Conservation (phyloP, 1,140 invertebrate species). For the Eurosta solidaginis region DNA sequence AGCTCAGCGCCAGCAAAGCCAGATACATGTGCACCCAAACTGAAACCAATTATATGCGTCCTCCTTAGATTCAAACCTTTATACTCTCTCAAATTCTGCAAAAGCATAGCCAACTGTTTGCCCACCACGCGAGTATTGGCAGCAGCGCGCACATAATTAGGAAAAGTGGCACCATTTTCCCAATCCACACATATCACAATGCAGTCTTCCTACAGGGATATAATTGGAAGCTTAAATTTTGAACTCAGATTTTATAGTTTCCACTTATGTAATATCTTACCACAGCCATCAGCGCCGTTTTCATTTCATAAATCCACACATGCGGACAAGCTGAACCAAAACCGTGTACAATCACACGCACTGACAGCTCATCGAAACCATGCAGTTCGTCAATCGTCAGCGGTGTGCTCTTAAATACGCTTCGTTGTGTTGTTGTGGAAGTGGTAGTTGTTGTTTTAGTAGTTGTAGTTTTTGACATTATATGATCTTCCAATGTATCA, state of each 20-base stretch:
- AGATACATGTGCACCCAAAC: slow-evolving; percentile 88
- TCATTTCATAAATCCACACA: slow-evolving; percentile 93
- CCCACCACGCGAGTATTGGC: slow-evolving; percentile 92
- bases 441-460: neutral
- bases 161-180: slow-evolving; percentile 87
- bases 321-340: slow-evolving; percentile 89
- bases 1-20: slow-evolving; percentile 90
- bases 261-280: slow-evolving; percentile 62
- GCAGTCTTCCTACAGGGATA: slow-evolving; percentile 78
- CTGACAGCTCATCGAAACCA: slow-evolving; percentile 64
- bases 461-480: neutral
- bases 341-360: slow-evolving; percentile 92
- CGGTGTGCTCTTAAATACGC: slow-evolving; percentile 38
- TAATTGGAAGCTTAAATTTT: neutral
- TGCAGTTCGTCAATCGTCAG: slow-evolving; percentile 50
- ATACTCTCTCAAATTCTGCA: slow-evolving; percentile 60
- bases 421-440: neutral
- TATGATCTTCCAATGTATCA: slow-evolving; percentile 52
- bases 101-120: slow-evolving; percentile 81
- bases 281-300: slow-evolving; percentile 84
- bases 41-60: slow-evolving; percentile 91
- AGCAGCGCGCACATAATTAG: slow-evolving; percentile 91
- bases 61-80: slow-evolving; percentile 61
- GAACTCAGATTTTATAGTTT: neutral
- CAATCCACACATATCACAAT: slow-evolving; percentile 94